Percentiles rank a stretch among this genome's conserved stretches.
Evolutionary conservation across 2,888 invertebrate species (phyloP).

Genomic region (Esperia sulphurella): DNA sequence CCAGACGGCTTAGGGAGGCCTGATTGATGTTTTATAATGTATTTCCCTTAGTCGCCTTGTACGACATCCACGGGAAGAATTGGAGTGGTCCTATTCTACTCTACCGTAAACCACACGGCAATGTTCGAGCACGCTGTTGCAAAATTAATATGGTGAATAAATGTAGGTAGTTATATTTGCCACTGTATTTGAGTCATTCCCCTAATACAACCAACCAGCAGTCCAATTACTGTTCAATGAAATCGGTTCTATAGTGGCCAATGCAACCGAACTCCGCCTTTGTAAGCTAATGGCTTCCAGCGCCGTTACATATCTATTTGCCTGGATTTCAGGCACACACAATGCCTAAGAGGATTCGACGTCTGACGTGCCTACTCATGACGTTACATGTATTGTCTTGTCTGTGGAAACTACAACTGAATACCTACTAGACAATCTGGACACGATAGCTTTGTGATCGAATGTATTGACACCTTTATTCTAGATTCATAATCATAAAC

Average conservation of each 20-base stretch:
- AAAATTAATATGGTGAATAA: too few species aligned
- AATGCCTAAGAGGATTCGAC: slow-evolving; percentile 12
- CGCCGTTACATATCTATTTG: slow-evolving; percentile 6
- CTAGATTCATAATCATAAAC: too few species aligned
- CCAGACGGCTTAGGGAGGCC: too few species aligned
- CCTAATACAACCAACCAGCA: not conserved
- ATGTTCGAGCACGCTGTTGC: too few species aligned
- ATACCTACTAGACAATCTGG: slow-evolving; percentile 21
- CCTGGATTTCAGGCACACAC: slow-evolving; percentile 2
- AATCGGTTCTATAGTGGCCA: not conserved
- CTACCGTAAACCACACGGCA: too few species aligned
- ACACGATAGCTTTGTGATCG: not conserved
- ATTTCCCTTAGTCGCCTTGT: too few species aligned
- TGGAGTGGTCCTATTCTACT: too few species aligned
- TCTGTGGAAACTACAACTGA: not conserved
- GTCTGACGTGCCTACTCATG: slow-evolving; percentile 11
- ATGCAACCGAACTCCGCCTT: slow-evolving; percentile 4
- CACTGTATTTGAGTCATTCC: not conserved
- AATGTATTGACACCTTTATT: not conserved
- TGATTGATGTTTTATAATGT: too few species aligned
- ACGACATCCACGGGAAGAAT: too few species aligned
- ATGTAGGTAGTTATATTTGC: too few species aligned
- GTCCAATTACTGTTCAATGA: not conserved
- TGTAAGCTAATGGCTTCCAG: slow-evolving; percentile 2
- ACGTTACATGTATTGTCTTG: slow-evolving; percentile 13